These are phyloP conservation scores for Subanguina moxae DNA, from an alignment of 1,140 invertebrate species.

Conservation along the genomic window DNA sequence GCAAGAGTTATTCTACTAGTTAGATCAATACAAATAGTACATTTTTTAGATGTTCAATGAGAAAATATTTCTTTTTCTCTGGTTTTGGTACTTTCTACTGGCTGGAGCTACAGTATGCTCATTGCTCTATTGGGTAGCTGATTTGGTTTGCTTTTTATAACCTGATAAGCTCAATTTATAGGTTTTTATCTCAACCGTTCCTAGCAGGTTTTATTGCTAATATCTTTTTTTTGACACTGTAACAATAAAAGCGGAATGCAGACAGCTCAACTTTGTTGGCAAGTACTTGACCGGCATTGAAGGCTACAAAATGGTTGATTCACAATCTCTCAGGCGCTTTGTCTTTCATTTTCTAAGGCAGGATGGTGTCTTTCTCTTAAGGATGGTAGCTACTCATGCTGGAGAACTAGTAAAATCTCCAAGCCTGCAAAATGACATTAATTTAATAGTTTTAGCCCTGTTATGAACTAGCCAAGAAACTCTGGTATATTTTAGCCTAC, in stretches of 20 bases:
- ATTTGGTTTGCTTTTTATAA: no score
- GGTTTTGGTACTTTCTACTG: conserved; percentile 59
- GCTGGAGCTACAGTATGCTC: conserved; percentile 58
- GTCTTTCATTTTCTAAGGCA: conserved; percentile 58
- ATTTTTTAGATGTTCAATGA: conserved; percentile 71
- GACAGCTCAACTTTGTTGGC: conserved; percentile 59
- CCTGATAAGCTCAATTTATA: no score
- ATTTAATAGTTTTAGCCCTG: conserved; percentile 33
- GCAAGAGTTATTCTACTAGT: not conserved
- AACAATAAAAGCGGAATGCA: conserved; percentile 9
- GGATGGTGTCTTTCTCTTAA: conserved; percentile 57
- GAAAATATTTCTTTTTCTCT: conserved; percentile 58
- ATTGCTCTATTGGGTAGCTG: conserved; percentile 53
- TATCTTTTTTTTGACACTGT: not conserved
- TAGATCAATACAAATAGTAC: not conserved
- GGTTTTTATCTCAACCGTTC: conserved; percentile 55
- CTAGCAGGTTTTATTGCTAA: conserved; percentile 47
- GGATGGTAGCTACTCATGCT: conserved; percentile 59
- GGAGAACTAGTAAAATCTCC: conserved; percentile 51
- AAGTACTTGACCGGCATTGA: conserved; percentile 59
- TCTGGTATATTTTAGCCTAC: conserved; percentile 38
- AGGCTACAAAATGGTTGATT: conserved; percentile 60
- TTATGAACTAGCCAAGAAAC: conserved; percentile 56
- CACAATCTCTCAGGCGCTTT: conserved; percentile 55
- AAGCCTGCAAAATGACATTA: no score